Evolutionary conservation across 2,113 vertebrate genomes (phyloP), one percentile per base, ranked within the genome.

Genomic region (pig (Sus scrofa)): DNA sequence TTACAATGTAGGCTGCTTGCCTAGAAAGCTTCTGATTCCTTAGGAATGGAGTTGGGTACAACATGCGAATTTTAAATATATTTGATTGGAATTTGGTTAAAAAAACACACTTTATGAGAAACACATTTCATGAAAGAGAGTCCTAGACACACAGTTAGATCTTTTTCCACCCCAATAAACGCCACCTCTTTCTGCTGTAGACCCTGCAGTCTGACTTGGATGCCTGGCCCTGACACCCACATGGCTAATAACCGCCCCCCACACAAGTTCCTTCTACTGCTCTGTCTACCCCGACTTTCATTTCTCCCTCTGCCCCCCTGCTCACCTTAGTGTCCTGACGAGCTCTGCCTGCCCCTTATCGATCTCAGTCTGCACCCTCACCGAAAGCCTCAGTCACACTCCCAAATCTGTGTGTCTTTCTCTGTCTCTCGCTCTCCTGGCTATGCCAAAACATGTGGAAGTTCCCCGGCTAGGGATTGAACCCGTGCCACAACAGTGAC

Each of bases 241-340:
- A 1, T 16, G 60, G 1, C 27, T 3, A 54, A 18, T 0, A 0
- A 26, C 0, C 5, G 7, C 8, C 4, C 20, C 4, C 4, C 18
- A 39, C 14, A 1, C 54, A 5, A 1, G 14, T 3, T 11, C 24
- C 16, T 50, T 39, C n/a, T 26, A 0, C 10, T 13, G 44, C 18
- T 60, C 65, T 16, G 24, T 1, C 13, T 11, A 3, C 30, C 12
- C 6, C 12, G 7, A 30, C 50, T n/a, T 10, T 22, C 19, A 32
- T 11, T 30, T 44, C 39, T 52, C 37, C 77, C 44, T 12, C 65
- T 14, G 16, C 6, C 22, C 26, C 1, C 27, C 52, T 19, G 9
- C 10, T 13, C 2, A 16, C 44, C 22, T 34, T 39, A 0, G 11
- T 11, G 34, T 10, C 34, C 20, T 24, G 4, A 0, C 6, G 7